A percentile compares a stretch with the other conserved stretches of the same genome.
Evolutionary conservation across 2,888 invertebrate genomes (phyloP).

Genomic region (Autographa gamma): DNA sequence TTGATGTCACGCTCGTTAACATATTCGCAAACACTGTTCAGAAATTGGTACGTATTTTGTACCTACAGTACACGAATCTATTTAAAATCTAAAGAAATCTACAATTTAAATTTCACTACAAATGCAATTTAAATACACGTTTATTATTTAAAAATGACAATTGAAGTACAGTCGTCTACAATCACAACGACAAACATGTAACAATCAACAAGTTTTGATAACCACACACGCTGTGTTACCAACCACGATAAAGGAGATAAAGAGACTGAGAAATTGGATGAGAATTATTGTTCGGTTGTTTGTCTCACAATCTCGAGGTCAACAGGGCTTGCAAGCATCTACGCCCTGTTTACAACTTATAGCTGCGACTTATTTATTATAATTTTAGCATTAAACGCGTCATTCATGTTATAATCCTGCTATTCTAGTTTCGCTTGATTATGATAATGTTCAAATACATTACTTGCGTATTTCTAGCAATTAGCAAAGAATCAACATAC

Average conservation of each 20-base stretch:
- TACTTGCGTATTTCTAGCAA: background rate
- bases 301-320: constrained; percentile 68
- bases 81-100: background rate
- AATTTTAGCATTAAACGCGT: background rate
- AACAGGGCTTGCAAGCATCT: constrained; percentile 47
- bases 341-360: background rate
- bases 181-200: background rate
- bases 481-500: no score
- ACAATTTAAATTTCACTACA: background rate
- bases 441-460: background rate
- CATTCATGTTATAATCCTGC: background rate
- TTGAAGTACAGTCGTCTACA: background rate
- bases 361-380: background rate
- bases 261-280: constrained; percentile 49
- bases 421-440: background rate
- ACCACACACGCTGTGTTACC: constrained; percentile 51
- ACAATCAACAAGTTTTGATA: constrained; percentile 9
- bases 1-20: constrained; percentile 37
- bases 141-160: background rate
- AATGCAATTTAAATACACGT: background rate
- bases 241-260: constrained; percentile 65
- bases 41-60: background rate
- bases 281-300: constrained; percentile 57
- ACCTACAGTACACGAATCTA: background rate
- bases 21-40: constrained; percentile 6